A percentile compares a stretch with the other conserved stretches of the same genome.
Evolutionary conservation across 2,797 vertebrate genomes (phyloP).

Genomic region (Carcharodon carcharias): DNA sequence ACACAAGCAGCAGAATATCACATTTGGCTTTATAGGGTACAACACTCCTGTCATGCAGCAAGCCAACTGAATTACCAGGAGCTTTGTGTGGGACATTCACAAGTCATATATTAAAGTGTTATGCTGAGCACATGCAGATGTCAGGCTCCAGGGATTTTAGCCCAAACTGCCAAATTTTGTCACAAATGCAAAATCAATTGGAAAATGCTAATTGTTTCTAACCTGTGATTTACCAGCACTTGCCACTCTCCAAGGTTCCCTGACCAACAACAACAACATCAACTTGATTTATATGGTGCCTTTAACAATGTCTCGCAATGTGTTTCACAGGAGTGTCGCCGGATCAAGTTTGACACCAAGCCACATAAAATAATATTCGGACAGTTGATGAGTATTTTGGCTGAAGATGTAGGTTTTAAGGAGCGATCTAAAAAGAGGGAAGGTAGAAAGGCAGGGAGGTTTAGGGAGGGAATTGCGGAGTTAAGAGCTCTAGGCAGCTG

Average conservation of each 20-base stretch:
- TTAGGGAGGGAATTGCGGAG: not conserved
- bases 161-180: not conserved
- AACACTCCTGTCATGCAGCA: not conserved
- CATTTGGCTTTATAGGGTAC: not conserved
- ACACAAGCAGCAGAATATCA: not conserved
- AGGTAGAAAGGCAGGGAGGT: not conserved
- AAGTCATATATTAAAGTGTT: no score
- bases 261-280: not conserved
- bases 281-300: not conserved
- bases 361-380: not conserved
- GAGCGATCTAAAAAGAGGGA: not conserved
- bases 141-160: not conserved
- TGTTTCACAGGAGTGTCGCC: not conserved
- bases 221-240: not conserved
- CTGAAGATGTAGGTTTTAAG: not conserved
- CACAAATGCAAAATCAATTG: not conserved
- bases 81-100: not conserved
- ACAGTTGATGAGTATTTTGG: not conserved
- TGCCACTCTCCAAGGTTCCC: not conserved
- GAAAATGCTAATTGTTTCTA: not conserved
- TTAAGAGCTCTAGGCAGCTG: not conserved
- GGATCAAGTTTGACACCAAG: not conserved
- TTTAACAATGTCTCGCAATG: not conserved
- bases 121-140: not conserved
- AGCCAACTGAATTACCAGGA: not conserved